A percentile compares a stretch with the other conserved stretches of the same genome.
Conservation (phyloP, 2,888 invertebrate genomes). For the Lysandra bellargus region DNA sequence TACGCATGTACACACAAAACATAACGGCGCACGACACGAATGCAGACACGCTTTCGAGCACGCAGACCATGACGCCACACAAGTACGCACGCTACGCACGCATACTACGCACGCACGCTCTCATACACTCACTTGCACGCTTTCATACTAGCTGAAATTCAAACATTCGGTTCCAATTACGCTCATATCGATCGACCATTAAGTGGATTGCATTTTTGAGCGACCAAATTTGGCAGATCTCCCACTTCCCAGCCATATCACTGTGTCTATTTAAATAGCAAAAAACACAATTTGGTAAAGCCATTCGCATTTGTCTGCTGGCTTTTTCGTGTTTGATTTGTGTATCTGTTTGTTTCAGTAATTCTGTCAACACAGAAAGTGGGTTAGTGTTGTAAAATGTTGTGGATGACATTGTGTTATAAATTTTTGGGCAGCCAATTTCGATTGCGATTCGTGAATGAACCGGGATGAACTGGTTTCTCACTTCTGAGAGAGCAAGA, state of each 20-base stretch:
- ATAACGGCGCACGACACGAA: too few relatives aligned
- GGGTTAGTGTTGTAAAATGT: neutral
- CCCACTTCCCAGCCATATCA: slow-evolving; percentile 34
- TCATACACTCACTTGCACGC: neutral
- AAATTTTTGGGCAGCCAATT: neutral
- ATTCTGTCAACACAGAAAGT: neutral
- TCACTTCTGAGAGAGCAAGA: too few relatives aligned
- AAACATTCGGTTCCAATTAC: slow-evolving; percentile 34
- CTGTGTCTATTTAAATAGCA: slow-evolving; percentile 28
- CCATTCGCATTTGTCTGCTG: slow-evolving; percentile 14
- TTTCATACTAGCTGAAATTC: neutral
- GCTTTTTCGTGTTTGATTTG: slow-evolving; percentile 25
- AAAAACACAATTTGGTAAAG: slow-evolving; percentile 20
- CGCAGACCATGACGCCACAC: neutral
- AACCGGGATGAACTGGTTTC: neutral
- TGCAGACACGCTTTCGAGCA: neutral
- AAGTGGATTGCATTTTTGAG: slow-evolving; percentile 36
- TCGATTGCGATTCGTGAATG: neutral
- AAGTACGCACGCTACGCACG: neutral
- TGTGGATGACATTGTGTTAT: neutral
- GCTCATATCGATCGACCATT: slow-evolving; percentile 37
- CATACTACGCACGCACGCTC: neutral
- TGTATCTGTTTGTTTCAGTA: slow-evolving; percentile 15
- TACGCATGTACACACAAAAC: too few relatives aligned
- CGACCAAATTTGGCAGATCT: slow-evolving; percentile 27